These are phyloP conservation scores for Hippoglossus stenolepis DNA, from an alignment of 2,113 vertebrate genomes.

Conservation along the genomic window DNA sequence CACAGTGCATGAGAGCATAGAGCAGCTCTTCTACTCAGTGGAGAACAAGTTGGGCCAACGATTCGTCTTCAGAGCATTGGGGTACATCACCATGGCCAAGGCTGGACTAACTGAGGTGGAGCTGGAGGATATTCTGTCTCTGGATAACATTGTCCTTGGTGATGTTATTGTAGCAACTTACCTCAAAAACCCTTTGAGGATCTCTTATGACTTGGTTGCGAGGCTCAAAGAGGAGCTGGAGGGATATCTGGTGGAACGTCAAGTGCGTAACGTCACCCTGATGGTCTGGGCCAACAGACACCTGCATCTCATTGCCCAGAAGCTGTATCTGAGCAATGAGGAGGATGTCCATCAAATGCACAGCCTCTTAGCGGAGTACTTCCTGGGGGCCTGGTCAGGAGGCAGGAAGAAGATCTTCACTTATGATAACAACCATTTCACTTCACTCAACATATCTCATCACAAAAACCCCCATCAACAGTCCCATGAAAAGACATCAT, in stretches of 20 bases:
- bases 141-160: slow-evolving; percentile 93
- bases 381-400: slow-evolving; percentile 95
- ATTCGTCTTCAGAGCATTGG: slow-evolving; percentile 92
- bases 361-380: slow-evolving; percentile 95
- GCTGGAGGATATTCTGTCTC: slow-evolving; percentile 94
- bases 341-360: slow-evolving; percentile 95
- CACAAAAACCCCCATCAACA: slow-evolving; percentile 88
- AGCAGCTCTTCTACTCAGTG: slow-evolving; percentile 95
- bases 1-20: slow-evolving; percentile 97
- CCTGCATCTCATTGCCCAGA: slow-evolving; percentile 96
- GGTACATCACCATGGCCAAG: slow-evolving; percentile 97
- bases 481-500: slow-evolving; percentile 87
- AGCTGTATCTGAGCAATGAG: slow-evolving; percentile 92
- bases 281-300: slow-evolving; percentile 98
- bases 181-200: slow-evolving; percentile 90
- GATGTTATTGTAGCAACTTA: slow-evolving; percentile 88
- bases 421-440: slow-evolving; percentile 88
- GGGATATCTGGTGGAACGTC: slow-evolving; percentile 94
- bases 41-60: slow-evolving; percentile 91
- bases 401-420: slow-evolving; percentile 94
- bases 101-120: slow-evolving; percentile 95
- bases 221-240: slow-evolving; percentile 94
- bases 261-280: slow-evolving; percentile 92
- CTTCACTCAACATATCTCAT: slow-evolving; percentile 86
- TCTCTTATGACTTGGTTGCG: slow-evolving; percentile 93